Evolutionary conservation across 2,888 invertebrate genomes (phyloP).

Genomic region (Diloba caeruleocephala): DNA sequence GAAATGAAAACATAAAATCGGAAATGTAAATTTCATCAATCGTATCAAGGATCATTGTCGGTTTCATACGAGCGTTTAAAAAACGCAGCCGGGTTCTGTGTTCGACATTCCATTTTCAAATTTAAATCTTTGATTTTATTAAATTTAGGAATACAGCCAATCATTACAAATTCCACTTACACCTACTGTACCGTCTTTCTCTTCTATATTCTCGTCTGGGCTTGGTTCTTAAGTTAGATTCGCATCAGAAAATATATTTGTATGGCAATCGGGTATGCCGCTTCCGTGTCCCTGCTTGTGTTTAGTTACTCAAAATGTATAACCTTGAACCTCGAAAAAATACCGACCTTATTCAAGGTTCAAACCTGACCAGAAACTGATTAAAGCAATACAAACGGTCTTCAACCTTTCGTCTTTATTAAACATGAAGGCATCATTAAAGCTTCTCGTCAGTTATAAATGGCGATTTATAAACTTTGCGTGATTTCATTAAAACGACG

Average conservation of each 20-base stretch:
- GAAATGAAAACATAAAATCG: slow-evolving; percentile 69
- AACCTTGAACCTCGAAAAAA: slow-evolving; percentile 18
- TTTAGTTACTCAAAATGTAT: neutral
- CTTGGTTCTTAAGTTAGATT: too few species aligned
- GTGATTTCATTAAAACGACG: slow-evolving; percentile 56
- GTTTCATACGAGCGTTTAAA: slow-evolving; percentile 46
- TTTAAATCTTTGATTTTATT: too few species aligned
- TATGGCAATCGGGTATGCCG: neutral
- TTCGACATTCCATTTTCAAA: neutral
- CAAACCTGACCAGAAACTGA: slow-evolving; percentile 33
- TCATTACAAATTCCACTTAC: too few species aligned
- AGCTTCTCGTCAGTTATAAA: slow-evolving; percentile 47
- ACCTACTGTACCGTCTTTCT: too few species aligned
- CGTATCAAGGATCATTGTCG: slow-evolving; percentile 65
- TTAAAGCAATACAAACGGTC: slow-evolving; percentile 38
- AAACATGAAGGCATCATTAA: slow-evolving; percentile 56
- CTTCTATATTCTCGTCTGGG: too few species aligned
- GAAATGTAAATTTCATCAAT: slow-evolving; percentile 64
- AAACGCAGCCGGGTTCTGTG: too few species aligned
- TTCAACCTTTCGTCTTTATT: slow-evolving; percentile 47
- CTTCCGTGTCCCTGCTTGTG: too few species aligned
- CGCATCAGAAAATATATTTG: too few species aligned
- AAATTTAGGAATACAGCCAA: too few species aligned
- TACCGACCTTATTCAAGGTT: slow-evolving; percentile 8
- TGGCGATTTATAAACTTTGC: slow-evolving; percentile 54